Conservation (phyloP, 2,113 vertebrate genomes). For the Talpa occidentalis region DNA sequence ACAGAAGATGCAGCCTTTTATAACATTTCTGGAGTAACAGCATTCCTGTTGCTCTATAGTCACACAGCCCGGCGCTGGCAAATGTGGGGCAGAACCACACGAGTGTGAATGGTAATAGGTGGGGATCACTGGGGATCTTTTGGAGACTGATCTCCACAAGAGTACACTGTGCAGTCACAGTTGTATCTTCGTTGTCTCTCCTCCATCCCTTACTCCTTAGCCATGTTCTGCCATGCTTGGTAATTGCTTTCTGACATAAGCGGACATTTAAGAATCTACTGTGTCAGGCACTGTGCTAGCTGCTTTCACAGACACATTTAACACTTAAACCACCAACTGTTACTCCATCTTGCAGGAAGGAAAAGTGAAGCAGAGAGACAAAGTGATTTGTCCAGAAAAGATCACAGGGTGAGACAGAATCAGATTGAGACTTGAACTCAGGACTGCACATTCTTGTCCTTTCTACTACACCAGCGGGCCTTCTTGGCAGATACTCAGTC, state of each 20-base stretch:
- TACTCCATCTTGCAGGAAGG: background rate
- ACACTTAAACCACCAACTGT: background rate
- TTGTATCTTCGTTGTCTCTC: background rate
- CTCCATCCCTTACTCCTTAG: background rate
- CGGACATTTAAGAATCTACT: background rate
- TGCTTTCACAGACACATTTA: background rate
- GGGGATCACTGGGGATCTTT: background rate
- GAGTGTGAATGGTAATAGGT: background rate
- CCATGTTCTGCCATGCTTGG: background rate
- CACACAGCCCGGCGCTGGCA: background rate
- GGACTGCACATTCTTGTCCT: background rate
- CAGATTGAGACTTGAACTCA: background rate
- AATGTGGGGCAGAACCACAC: background rate
- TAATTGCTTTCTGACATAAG: background rate
- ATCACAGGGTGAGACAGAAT: background rate
- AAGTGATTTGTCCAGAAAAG: background rate
- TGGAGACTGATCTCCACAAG: background rate
- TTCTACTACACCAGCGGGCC: too few relatives aligned
- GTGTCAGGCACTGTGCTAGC: background rate
- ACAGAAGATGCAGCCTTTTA: background rate
- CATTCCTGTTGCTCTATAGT: background rate
- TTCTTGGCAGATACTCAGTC: background rate
- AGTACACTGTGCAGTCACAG: background rate
- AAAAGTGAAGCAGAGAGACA: background rate
- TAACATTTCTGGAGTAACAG: background rate